Conservation (phyloP, 2,113 vertebrate genomes). For the Scophthalmus maximus region DNA sequence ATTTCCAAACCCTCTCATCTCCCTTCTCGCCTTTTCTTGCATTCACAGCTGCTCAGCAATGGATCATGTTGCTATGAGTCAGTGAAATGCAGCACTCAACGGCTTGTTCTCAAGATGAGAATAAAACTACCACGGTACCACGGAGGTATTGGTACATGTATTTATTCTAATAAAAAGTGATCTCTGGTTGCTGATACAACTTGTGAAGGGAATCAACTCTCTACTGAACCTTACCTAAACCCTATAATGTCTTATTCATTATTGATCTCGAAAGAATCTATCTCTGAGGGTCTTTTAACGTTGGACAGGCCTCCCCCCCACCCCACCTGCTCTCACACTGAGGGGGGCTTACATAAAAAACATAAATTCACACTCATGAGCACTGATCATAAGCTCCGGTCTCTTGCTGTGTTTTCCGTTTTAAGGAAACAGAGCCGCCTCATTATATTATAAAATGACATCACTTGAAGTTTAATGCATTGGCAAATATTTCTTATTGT, state of each 20-base stretch:
- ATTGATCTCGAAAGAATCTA: conserved; percentile 14
- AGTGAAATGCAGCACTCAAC: no score
- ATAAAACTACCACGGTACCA: no score
- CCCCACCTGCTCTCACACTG: conserved; percentile 18
- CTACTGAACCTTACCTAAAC: conserved; percentile 11
- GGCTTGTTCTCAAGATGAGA: not conserved
- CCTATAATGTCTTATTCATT: conserved; percentile 24
- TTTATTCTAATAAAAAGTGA: no score
- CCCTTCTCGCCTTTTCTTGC: not conserved
- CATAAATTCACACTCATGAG: conserved; percentile 25
- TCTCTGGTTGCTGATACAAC: conserved; percentile 13
- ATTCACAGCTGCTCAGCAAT: conserved; percentile 6
- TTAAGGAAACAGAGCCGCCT: conserved; percentile 9
- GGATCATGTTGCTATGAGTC: not conserved
- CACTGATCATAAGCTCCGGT: conserved; percentile 11
- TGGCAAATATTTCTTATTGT: not conserved
- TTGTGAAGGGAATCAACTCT: not conserved
- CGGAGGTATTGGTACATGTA: no score
- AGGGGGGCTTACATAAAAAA: conserved; percentile 29
- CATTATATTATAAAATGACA: conserved; percentile 2
- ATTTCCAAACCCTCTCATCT: conserved; percentile 16
- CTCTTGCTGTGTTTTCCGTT: conserved; percentile 4
- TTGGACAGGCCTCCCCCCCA: conserved; percentile 5
- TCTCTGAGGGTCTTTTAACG: not conserved
- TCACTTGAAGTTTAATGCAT: conserved; percentile 10